Conservation (phyloP, 2,797 vertebrate genomes). For the Sebastes iracundus region DNA sequence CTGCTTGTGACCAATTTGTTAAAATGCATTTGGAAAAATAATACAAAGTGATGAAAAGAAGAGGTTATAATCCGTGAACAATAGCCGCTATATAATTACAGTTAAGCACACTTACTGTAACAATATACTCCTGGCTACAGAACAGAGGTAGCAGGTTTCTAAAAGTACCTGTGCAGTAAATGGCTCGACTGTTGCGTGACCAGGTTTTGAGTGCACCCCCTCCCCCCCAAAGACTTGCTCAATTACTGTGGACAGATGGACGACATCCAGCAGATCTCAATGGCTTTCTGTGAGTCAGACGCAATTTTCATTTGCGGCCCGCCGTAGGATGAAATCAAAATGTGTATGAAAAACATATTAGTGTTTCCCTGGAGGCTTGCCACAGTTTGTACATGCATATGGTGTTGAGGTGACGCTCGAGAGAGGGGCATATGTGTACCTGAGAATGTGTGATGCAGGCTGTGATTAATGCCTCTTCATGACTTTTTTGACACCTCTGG, state of each 20-base stretch:
- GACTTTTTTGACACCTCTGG: constrained; percentile 90
- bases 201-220: constrained; percentile 76
- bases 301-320: constrained; percentile 87
- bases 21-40: neutral
- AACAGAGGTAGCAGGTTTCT: constrained; percentile 70
- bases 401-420: constrained; percentile 87
- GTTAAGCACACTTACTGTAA: constrained; percentile 71
- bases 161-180: constrained; percentile 64
- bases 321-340: constrained; percentile 92
- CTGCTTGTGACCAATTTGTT: neutral
- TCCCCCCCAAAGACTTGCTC: constrained; percentile 69
- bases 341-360: constrained; percentile 95
- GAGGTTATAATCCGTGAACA: constrained; percentile 14
- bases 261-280: constrained; percentile 90
- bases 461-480: constrained; percentile 92
- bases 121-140: constrained; percentile 85
- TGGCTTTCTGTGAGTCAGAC: constrained; percentile 90
- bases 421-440: constrained; percentile 70
- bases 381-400: constrained; percentile 88
- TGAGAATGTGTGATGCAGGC: constrained; percentile 83
- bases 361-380: constrained; percentile 83
- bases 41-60: neutral
- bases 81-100: neutral
- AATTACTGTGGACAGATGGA: constrained; percentile 91
- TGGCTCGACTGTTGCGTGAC: constrained; percentile 86